Base-by-base conservation (phyloP, 2,797 vertebrate genomes). In the Bryconaethiops microstoma region DNA sequence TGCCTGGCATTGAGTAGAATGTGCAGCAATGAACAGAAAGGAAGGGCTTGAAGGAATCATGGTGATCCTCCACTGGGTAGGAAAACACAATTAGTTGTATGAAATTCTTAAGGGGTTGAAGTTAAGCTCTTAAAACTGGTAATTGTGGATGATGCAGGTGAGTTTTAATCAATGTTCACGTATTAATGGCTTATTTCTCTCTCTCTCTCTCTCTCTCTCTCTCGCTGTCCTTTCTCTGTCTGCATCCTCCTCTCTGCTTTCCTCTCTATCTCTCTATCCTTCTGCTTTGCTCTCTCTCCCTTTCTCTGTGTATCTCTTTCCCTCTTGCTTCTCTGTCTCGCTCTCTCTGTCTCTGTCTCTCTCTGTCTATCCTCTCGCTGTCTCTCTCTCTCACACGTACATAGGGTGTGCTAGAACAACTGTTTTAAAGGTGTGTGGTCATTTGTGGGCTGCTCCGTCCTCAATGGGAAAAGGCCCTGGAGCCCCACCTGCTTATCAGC, bases 401-500 rank as follows among this genome's bases (percentile, higher is more conserved):
- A 52, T 52, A 52, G 59, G 72, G 76, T 55, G 79, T 78, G 72
- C 21, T 68, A 35, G 75, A 64, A 60, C 23, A 48, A 19, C 40
- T 74, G 35, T 76, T 85, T 75, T 81, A 50, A 76, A 83, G 69
- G 42, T 54, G 74, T 40, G 23, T 74, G 71, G 74, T 76, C 65
- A 77, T 81, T 65, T 76, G 55, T 67, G 78, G 69, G 50, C 45
- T 62, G 39, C 76, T 80, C 45, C 62, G 77, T 82, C 68, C 48
- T 2, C 17, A 67, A n/a, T 39, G 71, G 52, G 50, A 42, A 69
- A 13, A 25, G 72, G 60, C 78, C 82, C 59, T 64, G 29, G 29
- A 77, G 81, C 21, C 60, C 72, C 52, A 35, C 35, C 76, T 59
- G 54, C 74, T 76, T 83, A 83, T 89, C 86, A 67, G 73, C 69